These are phyloP conservation scores for Melinaea marsaeus DNA, from an alignment of 2,888 invertebrate species.

Conservation along the genomic window DNA sequence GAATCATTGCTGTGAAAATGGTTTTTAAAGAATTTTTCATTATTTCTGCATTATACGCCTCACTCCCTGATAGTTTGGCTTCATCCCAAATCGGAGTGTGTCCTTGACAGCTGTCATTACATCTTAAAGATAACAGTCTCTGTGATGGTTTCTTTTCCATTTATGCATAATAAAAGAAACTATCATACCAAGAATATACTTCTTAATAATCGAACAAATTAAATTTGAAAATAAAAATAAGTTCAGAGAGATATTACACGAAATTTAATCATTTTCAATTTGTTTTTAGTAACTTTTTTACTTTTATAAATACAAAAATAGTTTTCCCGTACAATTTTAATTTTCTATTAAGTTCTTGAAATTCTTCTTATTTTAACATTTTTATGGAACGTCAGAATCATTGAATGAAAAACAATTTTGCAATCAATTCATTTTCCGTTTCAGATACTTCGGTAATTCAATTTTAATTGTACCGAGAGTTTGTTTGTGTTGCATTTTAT, in stretches of 20 bases:
- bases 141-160: background rate
- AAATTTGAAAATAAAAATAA: background rate
- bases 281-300: background rate
- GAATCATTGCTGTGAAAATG: no score
- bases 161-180: background rate
- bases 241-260: background rate
- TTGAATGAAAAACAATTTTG: constrained; percentile 16
- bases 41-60: background rate
- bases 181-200: no score
- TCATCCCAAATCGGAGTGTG: constrained; percentile 49
- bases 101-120: constrained; percentile 47
- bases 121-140: constrained; percentile 44
- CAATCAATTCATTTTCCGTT: constrained; percentile 27
- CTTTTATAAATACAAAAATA: background rate
- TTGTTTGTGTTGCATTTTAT: constrained; percentile 21
- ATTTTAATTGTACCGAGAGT: constrained; percentile 28
- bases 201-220: no score
- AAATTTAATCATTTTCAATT: background rate
- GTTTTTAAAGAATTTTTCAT: background rate
- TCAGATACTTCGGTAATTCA: constrained; percentile 23
- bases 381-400: constrained; percentile 12
- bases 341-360: background rate
- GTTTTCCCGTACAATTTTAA: background rate
- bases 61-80: constrained; percentile 38
- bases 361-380: background rate